A percentile compares a stretch with the other conserved stretches of the same genome.
Evolutionary conservation across 2,797 vertebrate species (phyloP).

Genomic region (Acipenser oxyrinchus): DNA sequence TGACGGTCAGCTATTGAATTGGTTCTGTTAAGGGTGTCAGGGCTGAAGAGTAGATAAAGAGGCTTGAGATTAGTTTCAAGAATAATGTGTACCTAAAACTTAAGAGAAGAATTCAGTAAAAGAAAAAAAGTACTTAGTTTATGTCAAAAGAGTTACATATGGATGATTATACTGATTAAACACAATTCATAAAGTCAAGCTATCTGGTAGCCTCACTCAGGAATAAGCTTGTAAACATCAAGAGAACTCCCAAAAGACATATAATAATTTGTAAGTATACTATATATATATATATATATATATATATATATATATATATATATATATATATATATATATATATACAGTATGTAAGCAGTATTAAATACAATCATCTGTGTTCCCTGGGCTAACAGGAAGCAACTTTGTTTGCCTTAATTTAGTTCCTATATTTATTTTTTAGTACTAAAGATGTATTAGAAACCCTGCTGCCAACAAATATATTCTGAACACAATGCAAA

Average conservation of each 20-base stretch:
- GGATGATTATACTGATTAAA: slow-evolving; percentile 61
- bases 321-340: slow-evolving; percentile 24
- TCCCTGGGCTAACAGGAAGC: slow-evolving; percentile 6
- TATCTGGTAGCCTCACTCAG: slow-evolving; percentile 67
- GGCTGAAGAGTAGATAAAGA: slow-evolving; percentile 9
- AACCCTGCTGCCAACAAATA: slow-evolving; percentile 4
- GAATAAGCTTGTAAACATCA: slow-evolving; percentile 71
- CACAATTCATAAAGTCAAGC: slow-evolving; percentile 68
- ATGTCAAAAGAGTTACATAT: slow-evolving; percentile 2
- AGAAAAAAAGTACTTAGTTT: background rate
- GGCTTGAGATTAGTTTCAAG: background rate
- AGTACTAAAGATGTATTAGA: slow-evolving; percentile 8
- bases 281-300: slow-evolving; percentile 23
- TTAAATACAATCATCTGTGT: slow-evolving; percentile 16
- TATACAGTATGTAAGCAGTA: too few species aligned
- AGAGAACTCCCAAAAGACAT: slow-evolving; percentile 29
- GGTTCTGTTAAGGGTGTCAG: slow-evolving; percentile 4
- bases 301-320: slow-evolving; percentile 24
- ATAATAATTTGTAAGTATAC: slow-evolving; percentile 5
- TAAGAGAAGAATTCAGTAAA: too few species aligned
- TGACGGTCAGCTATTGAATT: slow-evolving; percentile 29
- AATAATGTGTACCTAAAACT: too few species aligned
- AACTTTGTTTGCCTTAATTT: slow-evolving; percentile 7
- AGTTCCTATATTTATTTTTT: slow-evolving; percentile 15
- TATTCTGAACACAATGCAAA: slow-evolving; percentile 8